Conservation (phyloP, 64 coral and sea anemone species). For the Stichodactyla helianthus region DNA sequence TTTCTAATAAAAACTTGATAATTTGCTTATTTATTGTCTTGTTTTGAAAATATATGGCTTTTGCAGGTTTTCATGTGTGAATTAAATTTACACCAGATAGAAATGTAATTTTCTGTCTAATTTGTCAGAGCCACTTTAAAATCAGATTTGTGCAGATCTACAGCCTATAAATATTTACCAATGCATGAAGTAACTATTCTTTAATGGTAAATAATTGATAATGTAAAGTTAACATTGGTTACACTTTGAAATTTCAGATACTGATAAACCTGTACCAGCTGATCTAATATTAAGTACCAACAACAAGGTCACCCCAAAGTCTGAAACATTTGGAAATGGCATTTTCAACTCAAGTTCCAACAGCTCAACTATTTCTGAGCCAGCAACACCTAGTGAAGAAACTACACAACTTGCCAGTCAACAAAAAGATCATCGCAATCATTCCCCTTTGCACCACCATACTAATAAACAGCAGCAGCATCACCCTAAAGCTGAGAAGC, state of each 20-base stretch:
- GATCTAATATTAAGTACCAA: not conserved
- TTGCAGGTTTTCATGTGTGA: too few species aligned
- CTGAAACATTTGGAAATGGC: not conserved
- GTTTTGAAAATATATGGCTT: too few species aligned
- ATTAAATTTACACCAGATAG: too few species aligned
- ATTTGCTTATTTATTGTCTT: too few species aligned
- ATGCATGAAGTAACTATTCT: too few species aligned
- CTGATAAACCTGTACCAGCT: not conserved
- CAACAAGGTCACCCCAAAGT: not conserved
- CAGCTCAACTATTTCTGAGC: not conserved
- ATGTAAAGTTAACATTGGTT: not conserved
- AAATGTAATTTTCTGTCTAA: too few species aligned
- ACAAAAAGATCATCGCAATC: not conserved
- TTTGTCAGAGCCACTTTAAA: too few species aligned
- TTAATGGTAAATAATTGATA: too few species aligned
- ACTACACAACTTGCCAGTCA: not conserved
- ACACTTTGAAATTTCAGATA: not conserved
- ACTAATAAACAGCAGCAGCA: not conserved
- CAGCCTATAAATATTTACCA: too few species aligned
- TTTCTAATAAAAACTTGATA: too few species aligned
- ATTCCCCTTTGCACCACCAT: not conserved
- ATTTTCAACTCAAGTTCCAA: not conserved
- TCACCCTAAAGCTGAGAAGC: slow-evolving; percentile 13
- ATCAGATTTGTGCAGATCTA: too few species aligned
- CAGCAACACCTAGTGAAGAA: not conserved